Conservation (phyloP, 2,113 vertebrate species). For the Rhinogobius similis region DNA sequence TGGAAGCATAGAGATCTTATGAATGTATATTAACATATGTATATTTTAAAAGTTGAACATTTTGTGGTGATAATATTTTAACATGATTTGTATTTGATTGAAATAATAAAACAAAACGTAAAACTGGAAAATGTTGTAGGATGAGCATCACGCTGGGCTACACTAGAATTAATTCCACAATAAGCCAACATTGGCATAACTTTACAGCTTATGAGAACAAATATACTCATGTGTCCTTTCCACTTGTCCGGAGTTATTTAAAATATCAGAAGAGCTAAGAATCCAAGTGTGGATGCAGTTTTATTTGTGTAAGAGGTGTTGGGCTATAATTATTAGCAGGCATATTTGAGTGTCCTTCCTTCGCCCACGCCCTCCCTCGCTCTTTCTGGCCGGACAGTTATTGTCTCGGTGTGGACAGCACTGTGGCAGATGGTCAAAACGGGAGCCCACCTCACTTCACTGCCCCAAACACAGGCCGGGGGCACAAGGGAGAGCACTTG, state of each 20-base stretch:
- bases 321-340: slow-evolving; percentile 53
- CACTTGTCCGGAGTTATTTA: slow-evolving; percentile 27
- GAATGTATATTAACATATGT: too few species aligned
- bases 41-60: too few species aligned
- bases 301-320: slow-evolving; percentile 41
- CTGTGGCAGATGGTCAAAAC: slow-evolving; percentile 75
- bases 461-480: slow-evolving; percentile 49
- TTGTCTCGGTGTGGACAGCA: slow-evolving; percentile 65
- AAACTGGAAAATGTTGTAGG: too few species aligned
- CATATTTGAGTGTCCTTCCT: slow-evolving; percentile 63
- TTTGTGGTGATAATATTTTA: too few species aligned
- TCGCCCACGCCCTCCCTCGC: slow-evolving; percentile 48
- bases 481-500: slow-evolving; percentile 69
- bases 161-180: too few species aligned
- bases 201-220: not conserved
- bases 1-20: too few species aligned
- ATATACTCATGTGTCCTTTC: not conserved
- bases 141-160: too few species aligned
- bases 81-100: too few species aligned
- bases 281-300: slow-evolving; percentile 15
- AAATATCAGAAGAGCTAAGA: slow-evolving; percentile 22
- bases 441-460: slow-evolving; percentile 60
- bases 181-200: too few species aligned
- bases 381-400: slow-evolving; percentile 40
- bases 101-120: too few species aligned